Conservation (phyloP, 1,140 invertebrate species). For the Holcopasites calliopsidis region DNA sequence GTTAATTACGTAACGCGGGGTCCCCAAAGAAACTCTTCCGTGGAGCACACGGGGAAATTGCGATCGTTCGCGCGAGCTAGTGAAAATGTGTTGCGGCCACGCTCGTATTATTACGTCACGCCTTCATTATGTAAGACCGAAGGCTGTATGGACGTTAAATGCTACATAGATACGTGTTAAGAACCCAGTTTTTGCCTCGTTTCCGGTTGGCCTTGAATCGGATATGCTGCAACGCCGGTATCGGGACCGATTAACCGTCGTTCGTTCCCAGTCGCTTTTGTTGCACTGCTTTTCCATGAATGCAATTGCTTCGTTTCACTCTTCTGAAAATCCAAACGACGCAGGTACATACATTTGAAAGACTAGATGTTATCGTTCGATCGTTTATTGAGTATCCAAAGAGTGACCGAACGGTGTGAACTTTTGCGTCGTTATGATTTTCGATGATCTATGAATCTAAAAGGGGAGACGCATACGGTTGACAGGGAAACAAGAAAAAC, state of each 20-base stretch:
- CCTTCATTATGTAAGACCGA: conserved; percentile 49
- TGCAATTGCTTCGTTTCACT: neutral
- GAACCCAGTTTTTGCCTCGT: conserved; percentile 30
- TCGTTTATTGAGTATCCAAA: neutral
- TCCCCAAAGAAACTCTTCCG: neutral
- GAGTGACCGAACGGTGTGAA: neutral
- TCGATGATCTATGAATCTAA: neutral
- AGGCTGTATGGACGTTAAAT: conserved; percentile 43
- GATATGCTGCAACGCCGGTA: conserved; percentile 2
- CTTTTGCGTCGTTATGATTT: neutral
- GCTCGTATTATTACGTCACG: conserved; percentile 17
- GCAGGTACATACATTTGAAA: neutral
- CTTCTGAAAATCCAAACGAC: neutral
- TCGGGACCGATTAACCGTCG: neutral
- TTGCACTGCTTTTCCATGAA: no score
- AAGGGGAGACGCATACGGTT: neutral
- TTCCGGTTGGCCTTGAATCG: conserved; percentile 58
- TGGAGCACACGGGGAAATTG: neutral
- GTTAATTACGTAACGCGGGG: no score
- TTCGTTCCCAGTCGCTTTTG: neutral
- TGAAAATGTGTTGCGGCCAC: neutral
- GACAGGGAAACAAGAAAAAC: no score
- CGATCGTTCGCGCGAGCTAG: no score
- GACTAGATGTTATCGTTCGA: no score
- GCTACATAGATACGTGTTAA: conserved; percentile 36